Percentiles rank a stretch among this genome's conserved stretches.
These are phyloP conservation scores for Odocoileus hemionus DNA, from an alignment of 2,113 vertebrate genomes.

Conservation along the genomic window DNA sequence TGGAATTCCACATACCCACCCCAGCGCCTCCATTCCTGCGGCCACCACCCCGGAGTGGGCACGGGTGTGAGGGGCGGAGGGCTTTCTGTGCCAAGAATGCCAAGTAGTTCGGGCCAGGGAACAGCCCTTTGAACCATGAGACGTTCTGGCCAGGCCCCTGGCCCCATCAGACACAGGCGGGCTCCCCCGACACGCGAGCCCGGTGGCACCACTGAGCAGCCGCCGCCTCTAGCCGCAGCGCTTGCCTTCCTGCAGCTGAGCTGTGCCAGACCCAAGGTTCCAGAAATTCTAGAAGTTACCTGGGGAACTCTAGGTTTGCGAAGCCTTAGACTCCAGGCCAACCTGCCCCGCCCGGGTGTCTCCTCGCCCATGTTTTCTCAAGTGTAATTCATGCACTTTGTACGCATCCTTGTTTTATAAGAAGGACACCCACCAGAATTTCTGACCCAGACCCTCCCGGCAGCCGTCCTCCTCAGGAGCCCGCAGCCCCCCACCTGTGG, in stretches of 20 bases:
- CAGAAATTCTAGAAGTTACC: conserved; percentile 63
- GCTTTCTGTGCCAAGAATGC: neutral
- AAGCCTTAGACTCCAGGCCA: conserved; percentile 18
- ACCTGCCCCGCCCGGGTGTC: fast-evolving
- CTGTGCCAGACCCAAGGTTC: conserved; percentile 75
- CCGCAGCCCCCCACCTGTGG: neutral
- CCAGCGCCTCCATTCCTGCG: neutral
- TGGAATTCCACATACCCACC: fast-evolving
- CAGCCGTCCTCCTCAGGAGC: neutral
- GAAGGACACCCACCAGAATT: conserved; percentile 67
- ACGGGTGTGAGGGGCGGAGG: neutral
- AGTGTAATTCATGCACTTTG: conserved; percentile 72
- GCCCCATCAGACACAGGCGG: neutral
- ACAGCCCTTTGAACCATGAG: neutral
- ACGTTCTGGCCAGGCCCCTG: neutral
- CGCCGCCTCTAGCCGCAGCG: neutral
- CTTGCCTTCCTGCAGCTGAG: conserved; percentile 28
- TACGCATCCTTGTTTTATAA: conserved; percentile 72
- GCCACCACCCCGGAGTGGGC: neutral
- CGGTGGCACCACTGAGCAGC: neutral
- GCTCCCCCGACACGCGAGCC: neutral
- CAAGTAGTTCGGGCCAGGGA: fast-evolving
- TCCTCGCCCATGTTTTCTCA: neutral
- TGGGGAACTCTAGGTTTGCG: conserved; percentile 73
- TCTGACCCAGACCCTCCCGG: neutral